Conservation (phyloP, 2,113 vertebrate genomes). For the Ictidomys tridecemlineatus region DNA sequence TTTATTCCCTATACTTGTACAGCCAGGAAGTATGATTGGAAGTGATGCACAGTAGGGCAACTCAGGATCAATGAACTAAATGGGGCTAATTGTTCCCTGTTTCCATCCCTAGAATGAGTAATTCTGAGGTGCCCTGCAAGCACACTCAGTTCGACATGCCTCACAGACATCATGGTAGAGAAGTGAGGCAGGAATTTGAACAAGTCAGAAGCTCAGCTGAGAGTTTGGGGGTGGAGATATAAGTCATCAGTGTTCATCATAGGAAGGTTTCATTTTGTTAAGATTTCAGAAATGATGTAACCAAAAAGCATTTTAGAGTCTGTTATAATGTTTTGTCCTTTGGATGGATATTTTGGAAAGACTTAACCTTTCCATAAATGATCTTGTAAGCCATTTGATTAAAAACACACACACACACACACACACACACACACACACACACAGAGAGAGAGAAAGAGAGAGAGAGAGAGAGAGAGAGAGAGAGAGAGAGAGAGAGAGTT, state of each 20-base stretch:
- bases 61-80: neutral
- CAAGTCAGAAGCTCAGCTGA: neutral
- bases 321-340: slow-evolving; percentile 6
- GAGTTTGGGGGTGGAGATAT: neutral
- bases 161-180: neutral
- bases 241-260: neutral
- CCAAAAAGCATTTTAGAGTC: neutral
- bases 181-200: neutral
- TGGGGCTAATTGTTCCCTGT: neutral
- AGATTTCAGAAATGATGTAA: slow-evolving; percentile 5
- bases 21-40: neutral
- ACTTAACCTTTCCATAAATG: neutral
- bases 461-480: too few species aligned
- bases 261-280: neutral
- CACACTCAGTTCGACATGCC: neutral
- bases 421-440: neutral
- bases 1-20: neutral
- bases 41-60: neutral
- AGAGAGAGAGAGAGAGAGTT: too few species aligned
- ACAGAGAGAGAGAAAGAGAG: too few species aligned
- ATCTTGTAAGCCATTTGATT: slow-evolving; percentile 20
- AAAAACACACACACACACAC: too few species aligned
- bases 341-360: slow-evolving; percentile 36
- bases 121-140: neutral
- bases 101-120: neutral